Evolutionary conservation across 2,888 invertebrate species (phyloP), one percentile per base, ranked within the genome.

Genomic region (Neocrepidodera transversa): DNA sequence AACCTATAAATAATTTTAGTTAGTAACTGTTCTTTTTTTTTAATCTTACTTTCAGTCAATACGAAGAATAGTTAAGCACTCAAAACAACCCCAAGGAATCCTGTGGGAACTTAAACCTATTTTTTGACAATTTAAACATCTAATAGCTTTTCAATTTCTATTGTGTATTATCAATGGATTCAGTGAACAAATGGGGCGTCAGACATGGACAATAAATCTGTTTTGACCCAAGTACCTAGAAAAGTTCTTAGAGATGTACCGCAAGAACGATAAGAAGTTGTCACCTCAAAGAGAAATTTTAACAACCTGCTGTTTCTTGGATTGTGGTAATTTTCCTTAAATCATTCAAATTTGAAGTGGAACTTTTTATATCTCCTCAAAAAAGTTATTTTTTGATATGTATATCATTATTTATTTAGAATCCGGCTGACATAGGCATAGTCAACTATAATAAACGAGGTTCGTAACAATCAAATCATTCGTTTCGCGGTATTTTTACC

Each of bases 141-240:
- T 45, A 45, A 45, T 45, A 26, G 26, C 14, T 45, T 45, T 28
- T 45, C 45, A 28, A 45, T 23, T 10, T 26, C 45, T 26, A 2
- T 45, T 45, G 45, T 45, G 13, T 7, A 13, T 8, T 26, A 45
- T 45, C 45, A 45, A 45, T 42, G 17, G 42, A 38, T 42, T 26
- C 18, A 14, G 36, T n/a, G 30, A 53, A 43, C 52, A 43, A 53
- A 43, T 32, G 14, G 43, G 43, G 52, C 43, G 52, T 43, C 32
- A 43, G 28, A 18, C 30, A 32, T 14, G 28, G 32, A 53, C 35
- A 53, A 53, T 53, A 43, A 42, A 52, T 52, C 18, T 53, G 32
- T 53, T 53, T 42, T 30, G 52, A 53, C 52, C 52, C 52, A 17
- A 53, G 52, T 53, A 43, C 52, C 52, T 11, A 43, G 52, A 53